Percentiles rank a stretch among this genome's conserved stretches.
These are phyloP conservation scores for Apaloderma vittatum DNA, from an alignment of 2,113 vertebrate genomes.

Conservation along the genomic window DNA sequence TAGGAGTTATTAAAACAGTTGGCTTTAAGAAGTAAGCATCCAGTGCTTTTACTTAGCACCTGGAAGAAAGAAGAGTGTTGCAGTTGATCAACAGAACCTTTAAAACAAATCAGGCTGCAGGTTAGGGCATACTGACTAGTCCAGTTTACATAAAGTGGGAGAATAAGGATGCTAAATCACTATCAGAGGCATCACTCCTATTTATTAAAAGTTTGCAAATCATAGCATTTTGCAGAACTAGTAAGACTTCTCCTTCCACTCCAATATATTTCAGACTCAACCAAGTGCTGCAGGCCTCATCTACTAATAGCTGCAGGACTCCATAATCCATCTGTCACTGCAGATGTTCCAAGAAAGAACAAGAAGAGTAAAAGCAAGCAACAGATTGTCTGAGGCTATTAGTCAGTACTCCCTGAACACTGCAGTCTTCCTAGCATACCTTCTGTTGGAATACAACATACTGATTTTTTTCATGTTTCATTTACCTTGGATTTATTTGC, in stretches of 20 bases:
- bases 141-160: background rate
- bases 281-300: background rate
- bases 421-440: background rate
- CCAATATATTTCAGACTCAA: background rate
- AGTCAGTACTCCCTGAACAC: background rate
- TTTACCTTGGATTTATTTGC: slow-evolving; percentile 92
- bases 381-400: background rate
- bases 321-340: slow-evolving; percentile 2
- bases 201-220: slow-evolving; percentile 32
- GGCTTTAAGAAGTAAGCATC: background rate
- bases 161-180: background rate
- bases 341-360: background rate
- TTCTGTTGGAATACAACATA: background rate
- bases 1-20: background rate
- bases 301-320: background rate
- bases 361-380: background rate
- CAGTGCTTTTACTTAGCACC: background rate
- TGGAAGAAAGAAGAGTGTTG: background rate
- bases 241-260: background rate
- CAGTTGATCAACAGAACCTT: background rate
- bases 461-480: background rate
- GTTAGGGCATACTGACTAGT: background rate
- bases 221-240: background rate
- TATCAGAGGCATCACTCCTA: slow-evolving; percentile 50
- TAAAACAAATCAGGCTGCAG: background rate